These are phyloP conservation scores for Caenorhabditis sp. DNA, from an alignment of 2,888 invertebrate species.

Conservation along the genomic window DNA sequence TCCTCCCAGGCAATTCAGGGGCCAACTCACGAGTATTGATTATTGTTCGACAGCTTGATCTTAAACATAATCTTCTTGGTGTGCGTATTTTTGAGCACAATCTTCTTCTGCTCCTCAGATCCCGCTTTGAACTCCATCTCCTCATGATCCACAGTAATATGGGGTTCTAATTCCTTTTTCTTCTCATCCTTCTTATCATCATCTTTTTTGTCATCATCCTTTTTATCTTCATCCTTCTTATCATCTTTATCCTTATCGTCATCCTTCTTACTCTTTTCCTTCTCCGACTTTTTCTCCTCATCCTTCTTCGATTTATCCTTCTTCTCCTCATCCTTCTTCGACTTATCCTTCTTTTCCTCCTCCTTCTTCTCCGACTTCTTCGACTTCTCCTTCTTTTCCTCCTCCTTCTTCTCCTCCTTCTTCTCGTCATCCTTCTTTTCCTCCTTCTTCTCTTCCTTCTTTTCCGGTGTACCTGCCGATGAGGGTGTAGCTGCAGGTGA, in stretches of 20 bases:
- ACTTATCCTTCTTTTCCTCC: not conserved
- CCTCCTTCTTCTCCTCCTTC: not conserved
- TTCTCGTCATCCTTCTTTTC: not conserved
- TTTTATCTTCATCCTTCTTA: conserved; percentile 1
- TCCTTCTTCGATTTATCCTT: not conserved
- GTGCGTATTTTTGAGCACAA: not conserved
- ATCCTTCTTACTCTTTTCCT: not conserved
- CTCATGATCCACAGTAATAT: not conserved
- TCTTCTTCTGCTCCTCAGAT: not conserved
- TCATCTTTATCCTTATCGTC: not conserved
- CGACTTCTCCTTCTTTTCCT: not conserved
- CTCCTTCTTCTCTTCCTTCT: conserved; percentile 10
- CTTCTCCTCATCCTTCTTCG: not conserved
- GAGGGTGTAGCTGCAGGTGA: not conserved
- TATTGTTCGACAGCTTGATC: not conserved
- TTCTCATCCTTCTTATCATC: not conserved
- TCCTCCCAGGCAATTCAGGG: too few species aligned
- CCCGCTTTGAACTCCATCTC: not conserved
- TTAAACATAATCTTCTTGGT: not conserved
- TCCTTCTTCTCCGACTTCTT: not conserved
- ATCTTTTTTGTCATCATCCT: not conserved
- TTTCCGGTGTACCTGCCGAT: not conserved
- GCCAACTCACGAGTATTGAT: not conserved
- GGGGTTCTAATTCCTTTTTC: not conserved
- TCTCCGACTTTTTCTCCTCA: not conserved